A percentile compares a stretch with the other conserved stretches of the same genome.
phyloP scores from a whole-genome alignment of 2,888 invertebrate species.

The Adela reaumurella region DNA sequence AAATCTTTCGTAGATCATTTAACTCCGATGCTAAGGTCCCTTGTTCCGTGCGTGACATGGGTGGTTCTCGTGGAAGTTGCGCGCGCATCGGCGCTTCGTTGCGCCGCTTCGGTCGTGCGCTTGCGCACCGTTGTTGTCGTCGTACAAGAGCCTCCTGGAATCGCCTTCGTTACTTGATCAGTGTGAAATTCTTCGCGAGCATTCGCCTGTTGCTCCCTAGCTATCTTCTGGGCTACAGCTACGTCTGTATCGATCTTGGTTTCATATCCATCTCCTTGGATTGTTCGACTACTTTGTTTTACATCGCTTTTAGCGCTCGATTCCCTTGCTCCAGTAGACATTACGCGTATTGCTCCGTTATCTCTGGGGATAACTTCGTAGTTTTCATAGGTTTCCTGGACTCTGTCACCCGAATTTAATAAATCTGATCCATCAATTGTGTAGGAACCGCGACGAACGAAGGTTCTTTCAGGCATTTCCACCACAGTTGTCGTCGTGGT shows the following conservation, averaged over 20 bases:
- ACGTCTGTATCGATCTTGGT: constrained; percentile 19
- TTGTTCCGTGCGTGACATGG: not conserved
- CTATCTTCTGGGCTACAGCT: not conserved
- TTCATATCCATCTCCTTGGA: constrained; percentile 31
- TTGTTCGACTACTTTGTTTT: constrained; percentile 25
- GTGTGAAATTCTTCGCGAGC: not conserved
- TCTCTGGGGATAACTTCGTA: constrained; percentile 35
- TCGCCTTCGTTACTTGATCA: not conserved
- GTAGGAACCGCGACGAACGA: constrained; percentile 39
- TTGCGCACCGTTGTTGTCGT: not conserved
- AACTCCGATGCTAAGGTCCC: not conserved
- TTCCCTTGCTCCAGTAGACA: constrained; percentile 31
- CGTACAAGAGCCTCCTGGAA: not conserved
- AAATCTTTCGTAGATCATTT: not conserved
- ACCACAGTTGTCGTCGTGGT: not conserved
- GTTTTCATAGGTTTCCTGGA: constrained; percentile 30
- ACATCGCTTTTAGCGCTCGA: constrained; percentile 27
- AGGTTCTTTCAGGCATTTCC: constrained; percentile 27
- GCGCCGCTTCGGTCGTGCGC: not conserved
- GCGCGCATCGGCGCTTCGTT: not conserved
- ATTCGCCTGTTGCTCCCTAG: not conserved
- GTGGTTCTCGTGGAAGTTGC: not conserved
- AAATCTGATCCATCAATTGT: constrained; percentile 35
- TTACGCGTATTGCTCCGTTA: constrained; percentile 29
- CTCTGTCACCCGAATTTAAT: constrained; percentile 18